These are phyloP conservation scores for Exocentrus adspersus DNA, from an alignment of 2,888 invertebrate species.

Conservation along the genomic window DNA sequence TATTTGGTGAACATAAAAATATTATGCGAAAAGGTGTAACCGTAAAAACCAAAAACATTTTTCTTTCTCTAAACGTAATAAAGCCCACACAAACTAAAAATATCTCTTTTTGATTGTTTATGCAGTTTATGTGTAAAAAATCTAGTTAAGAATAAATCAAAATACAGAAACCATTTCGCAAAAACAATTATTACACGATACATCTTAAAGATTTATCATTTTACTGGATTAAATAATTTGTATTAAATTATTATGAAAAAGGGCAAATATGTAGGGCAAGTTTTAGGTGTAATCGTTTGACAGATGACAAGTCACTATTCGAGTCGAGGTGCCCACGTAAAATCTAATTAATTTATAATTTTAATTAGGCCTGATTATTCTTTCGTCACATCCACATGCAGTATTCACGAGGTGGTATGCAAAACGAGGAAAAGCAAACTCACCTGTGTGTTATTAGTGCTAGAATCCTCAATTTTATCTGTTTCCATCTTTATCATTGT, in stretches of 20 bases:
- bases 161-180: too few relatives aligned
- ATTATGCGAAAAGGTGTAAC: too few relatives aligned
- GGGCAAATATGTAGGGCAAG: slow-evolving; percentile 38
- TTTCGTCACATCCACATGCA: slow-evolving; percentile 1
- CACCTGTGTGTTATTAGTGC: slow-evolving; percentile 73
- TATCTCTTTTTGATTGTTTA: background rate
- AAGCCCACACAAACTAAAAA: background rate
- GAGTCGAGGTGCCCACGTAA: slow-evolving; percentile 36
- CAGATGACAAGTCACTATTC: slow-evolving; percentile 43
- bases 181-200: background rate
- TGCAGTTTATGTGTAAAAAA: too few relatives aligned
- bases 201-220: too few relatives aligned
- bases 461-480: slow-evolving; percentile 87
- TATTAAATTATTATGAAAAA: slow-evolving; percentile 1
- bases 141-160: background rate
- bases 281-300: slow-evolving; percentile 38
- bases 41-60: too few relatives aligned
- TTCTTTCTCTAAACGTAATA: background rate
- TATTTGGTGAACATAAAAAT: too few relatives aligned
- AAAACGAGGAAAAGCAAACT: slow-evolving; percentile 38
- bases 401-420: background rate
- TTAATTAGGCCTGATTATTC: slow-evolving; percentile 9
- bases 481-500: slow-evolving; percentile 89
- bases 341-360: slow-evolving; percentile 26
- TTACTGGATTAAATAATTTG: too few relatives aligned